Evolutionary conservation across 2,888 invertebrate species (phyloP).

Genomic region (Tenthredo notha): DNA sequence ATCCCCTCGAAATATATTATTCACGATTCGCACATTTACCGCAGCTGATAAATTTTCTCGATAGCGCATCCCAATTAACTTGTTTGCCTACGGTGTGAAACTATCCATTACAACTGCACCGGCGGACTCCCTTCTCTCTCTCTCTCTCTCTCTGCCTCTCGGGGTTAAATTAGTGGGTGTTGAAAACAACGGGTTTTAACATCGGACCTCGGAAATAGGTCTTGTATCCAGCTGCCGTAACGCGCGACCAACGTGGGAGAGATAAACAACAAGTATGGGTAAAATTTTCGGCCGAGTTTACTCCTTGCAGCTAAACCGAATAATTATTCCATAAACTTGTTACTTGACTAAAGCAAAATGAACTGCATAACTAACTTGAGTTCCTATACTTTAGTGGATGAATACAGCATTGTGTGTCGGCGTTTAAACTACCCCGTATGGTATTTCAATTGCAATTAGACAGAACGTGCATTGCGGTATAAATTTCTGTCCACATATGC

Average conservation of each 20-base stretch:
- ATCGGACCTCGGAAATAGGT: neutral
- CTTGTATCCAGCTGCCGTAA: neutral
- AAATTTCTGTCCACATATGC: neutral
- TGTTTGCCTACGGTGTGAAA: conserved; percentile 48
- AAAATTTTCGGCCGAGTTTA: neutral
- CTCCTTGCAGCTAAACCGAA: too few species aligned
- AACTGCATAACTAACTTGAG: too few species aligned
- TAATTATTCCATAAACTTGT: too few species aligned
- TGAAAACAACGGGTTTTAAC: conserved; percentile 49
- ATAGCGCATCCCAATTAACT: conserved; percentile 52
- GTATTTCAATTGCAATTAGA: neutral
- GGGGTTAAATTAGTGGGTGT: conserved; percentile 45
- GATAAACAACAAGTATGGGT: conserved; percentile 15
- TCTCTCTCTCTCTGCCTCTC: neutral
- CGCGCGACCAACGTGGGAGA: neutral
- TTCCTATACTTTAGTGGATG: too few species aligned
- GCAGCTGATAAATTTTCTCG: conserved; percentile 47
- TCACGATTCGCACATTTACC: conserved; percentile 28
- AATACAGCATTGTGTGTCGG: too few species aligned
- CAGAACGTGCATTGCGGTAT: neutral
- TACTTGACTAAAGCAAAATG: too few species aligned
- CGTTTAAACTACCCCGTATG: too few species aligned
- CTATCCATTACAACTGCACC: conserved; percentile 49
- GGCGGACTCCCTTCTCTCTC: neutral
- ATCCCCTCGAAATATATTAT: neutral